phyloP scores from a whole-genome alignment of 2,888 invertebrate species.

The Bellardia pandia region DNA sequence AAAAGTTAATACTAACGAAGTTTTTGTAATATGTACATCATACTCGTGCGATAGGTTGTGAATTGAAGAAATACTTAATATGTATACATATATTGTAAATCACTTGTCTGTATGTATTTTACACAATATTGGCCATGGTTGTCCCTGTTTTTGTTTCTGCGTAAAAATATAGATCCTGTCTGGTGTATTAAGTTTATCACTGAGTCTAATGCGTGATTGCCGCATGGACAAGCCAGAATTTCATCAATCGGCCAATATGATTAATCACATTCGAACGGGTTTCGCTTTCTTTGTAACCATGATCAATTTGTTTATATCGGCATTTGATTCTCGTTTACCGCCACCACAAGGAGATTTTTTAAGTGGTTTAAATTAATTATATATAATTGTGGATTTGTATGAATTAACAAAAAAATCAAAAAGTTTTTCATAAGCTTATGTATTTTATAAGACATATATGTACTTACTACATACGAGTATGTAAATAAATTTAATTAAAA shows the following conservation, averaged over 20 bases:
- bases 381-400: background rate
- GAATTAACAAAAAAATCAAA: background rate
- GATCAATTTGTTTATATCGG: constrained; percentile 90
- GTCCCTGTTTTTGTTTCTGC: constrained; percentile 51
- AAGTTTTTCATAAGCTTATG: background rate
- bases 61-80: too few relatives aligned
- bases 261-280: constrained; percentile 89
- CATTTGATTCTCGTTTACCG: constrained; percentile 88
- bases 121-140: constrained; percentile 57
- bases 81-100: too few relatives aligned
- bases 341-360: constrained; percentile 78
- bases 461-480: background rate
- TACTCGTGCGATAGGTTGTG: too few relatives aligned
- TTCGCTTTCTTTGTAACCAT: constrained; percentile 90
- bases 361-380: constrained; percentile 66
- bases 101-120: background rate
- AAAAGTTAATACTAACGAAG: too few relatives aligned
- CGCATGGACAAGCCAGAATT: constrained; percentile 89
- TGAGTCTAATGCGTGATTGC: constrained; percentile 91
- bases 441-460: background rate
- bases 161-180: constrained; percentile 87
- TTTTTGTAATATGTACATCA: too few relatives aligned
- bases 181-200: constrained; percentile 89
- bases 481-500: constrained; percentile 32
- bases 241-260: constrained; percentile 88